These are phyloP conservation scores for Orchesella cincta DNA, from an alignment of 1,140 invertebrate genomes.

Conservation along the genomic window DNA sequence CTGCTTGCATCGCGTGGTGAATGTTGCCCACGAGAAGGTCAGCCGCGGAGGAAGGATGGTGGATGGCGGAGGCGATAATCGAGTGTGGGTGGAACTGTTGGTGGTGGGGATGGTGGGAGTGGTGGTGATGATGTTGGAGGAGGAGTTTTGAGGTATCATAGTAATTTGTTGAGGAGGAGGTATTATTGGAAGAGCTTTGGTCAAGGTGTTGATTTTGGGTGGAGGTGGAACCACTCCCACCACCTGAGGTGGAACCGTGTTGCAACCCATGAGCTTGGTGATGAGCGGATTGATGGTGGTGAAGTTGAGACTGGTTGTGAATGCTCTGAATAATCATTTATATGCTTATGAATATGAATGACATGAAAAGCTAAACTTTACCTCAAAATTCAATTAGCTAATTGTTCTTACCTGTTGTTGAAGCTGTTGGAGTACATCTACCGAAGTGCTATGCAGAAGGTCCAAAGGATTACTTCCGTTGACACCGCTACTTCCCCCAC, in stretches of 20 bases:
- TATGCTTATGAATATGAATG: background rate
- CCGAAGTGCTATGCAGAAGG: conserved; percentile 7
- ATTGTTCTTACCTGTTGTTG: conserved; percentile 18
- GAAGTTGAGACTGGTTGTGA: background rate
- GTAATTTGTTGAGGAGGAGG: background rate
- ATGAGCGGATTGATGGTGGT: background rate
- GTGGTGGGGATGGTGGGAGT: background rate
- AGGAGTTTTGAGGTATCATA: conserved; percentile 17
- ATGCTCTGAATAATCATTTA: background rate
- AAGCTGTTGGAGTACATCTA: conserved; percentile 15
- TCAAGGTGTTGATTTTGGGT: background rate
- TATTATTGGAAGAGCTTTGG: background rate
- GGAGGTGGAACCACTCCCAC: background rate
- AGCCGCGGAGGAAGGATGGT: conserved; percentile 10
- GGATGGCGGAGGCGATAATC: background rate
- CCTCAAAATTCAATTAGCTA: background rate
- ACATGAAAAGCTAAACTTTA: background rate
- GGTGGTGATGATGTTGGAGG: background rate
- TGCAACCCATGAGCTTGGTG: background rate
- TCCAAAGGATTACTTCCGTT: background rate
- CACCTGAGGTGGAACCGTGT: background rate
- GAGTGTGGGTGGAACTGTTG: background rate
- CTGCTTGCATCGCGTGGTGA: conserved; percentile 13
- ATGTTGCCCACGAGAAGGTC: conserved; percentile 16
- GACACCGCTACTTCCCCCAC: background rate